phyloP scores from a whole-genome alignment of 2,797 vertebrate genomes.

The Hirundo rustica region DNA sequence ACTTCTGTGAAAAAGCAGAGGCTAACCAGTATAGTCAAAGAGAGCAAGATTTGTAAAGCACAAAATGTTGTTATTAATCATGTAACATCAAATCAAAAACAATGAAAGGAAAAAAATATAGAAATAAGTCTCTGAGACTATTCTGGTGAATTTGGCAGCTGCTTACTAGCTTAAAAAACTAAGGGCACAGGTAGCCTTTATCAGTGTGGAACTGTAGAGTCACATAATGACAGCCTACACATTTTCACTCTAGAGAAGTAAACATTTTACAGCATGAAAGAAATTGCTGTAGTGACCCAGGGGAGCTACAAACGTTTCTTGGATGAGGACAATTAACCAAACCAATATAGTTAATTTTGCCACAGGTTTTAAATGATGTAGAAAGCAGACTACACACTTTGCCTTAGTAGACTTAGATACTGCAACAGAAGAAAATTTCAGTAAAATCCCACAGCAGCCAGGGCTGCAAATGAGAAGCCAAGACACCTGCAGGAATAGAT shows the following conservation, averaged over 20 bases:
- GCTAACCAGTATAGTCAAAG: neutral
- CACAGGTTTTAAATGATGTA: slow-evolving; percentile 37
- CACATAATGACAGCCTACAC: neutral
- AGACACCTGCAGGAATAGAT: neutral
- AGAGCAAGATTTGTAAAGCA: neutral
- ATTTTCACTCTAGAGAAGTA: slow-evolving; percentile 16
- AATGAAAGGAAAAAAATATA: neutral
- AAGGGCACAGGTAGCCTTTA: neutral
- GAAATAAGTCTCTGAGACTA: neutral
- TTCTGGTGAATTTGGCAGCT: neutral
- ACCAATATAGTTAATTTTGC: slow-evolving; percentile 51
- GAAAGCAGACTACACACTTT: slow-evolving; percentile 8
- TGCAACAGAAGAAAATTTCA: neutral
- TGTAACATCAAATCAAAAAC: neutral
- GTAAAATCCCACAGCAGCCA: neutral
- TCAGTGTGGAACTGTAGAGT: neutral
- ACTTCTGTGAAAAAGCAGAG: neutral
- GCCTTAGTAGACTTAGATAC: neutral
- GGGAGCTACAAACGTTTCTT: neutral
- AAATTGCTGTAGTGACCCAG: slow-evolving; percentile 1
- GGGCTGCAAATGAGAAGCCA: neutral
- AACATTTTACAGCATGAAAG: slow-evolving; percentile 13
- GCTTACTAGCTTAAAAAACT: neutral
- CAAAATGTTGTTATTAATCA: neutral
- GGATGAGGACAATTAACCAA: slow-evolving; percentile 48